Evolutionary conservation across 2,113 vertebrate genomes (phyloP), one percentile per base, ranked within the genome.

Genomic region (Semicossyphus pulcher): DNA sequence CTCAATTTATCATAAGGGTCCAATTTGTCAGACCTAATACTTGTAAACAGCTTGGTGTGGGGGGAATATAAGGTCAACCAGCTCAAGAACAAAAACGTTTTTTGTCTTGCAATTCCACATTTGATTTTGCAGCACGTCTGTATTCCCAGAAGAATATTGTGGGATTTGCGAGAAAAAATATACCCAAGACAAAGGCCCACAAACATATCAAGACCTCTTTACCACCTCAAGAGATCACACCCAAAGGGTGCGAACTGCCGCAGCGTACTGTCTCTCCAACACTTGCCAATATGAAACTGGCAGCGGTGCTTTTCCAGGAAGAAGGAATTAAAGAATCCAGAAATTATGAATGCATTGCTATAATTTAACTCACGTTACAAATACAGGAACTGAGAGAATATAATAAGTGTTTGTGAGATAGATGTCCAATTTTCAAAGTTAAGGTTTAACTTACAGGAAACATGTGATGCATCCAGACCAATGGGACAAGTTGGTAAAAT

Each of bases 31-130:
- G n/a, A n/a, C n/a, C n/a, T n/a, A n/a, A n/a, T n/a, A n/a, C n/a
- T n/a, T n/a, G n/a, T n/a, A n/a, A n/a, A n/a, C n/a, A n/a, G n/a
- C n/a, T 10, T 10, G 32, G 32, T 34, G 32, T 34, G 8, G 32
- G 45, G 36, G 42, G 21, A 76, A 67, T 58, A 37, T 56, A 39
- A 72, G 45, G 29, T 42, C 53, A 57, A 29, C 3, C 51, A 66
- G 18, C 29, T 9, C n/a, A n/a, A n/a, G n/a, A n/a, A n/a, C n/a
- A n/a, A n/a, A n/a, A n/a, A n/a, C n/a, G n/a, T n/a, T n/a, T n/a
- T n/a, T n/a, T n/a, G n/a, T n/a, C n/a, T n/a, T n/a, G n/a, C n/a
- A n/a, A n/a, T n/a, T n/a, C n/a, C n/a, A n/a, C n/a, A n/a, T n/a
- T n/a, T n/a, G n/a, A n/a, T n/a, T n/a, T n/a, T n/a, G n/a, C n/a